phyloP scores from a whole-genome alignment of 2,113 vertebrate species.

The Xerus inauris region DNA sequence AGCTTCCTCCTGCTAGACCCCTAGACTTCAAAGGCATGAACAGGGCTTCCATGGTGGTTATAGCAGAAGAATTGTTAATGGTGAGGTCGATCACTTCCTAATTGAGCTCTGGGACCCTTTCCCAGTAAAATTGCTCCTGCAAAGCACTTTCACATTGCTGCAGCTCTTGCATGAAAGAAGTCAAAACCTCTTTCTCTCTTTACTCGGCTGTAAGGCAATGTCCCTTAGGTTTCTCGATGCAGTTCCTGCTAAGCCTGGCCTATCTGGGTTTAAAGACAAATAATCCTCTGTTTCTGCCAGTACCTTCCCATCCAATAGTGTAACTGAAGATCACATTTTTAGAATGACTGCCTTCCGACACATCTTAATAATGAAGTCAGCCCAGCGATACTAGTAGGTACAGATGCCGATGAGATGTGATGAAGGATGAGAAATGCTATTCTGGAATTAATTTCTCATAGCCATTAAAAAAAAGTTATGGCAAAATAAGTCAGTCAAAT shows the following conservation, averaged over 20 bases:
- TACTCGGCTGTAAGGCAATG: neutral
- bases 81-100: constrained; percentile 19
- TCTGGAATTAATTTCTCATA: constrained; percentile 41
- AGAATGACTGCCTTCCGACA: neutral
- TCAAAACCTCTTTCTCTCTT: constrained; percentile 46
- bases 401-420: neutral
- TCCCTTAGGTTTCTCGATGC: neutral
- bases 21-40: neutral
- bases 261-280: constrained; percentile 12
- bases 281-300: neutral
- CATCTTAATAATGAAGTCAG: constrained; percentile 3
- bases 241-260: constrained; percentile 24
- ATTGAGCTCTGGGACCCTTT: constrained; percentile 52
- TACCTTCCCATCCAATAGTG: neutral
- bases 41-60: neutral
- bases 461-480: neutral
- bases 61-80: neutral
- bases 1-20: neutral
- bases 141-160: neutral
- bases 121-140: constrained; percentile 46
- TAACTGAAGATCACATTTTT: neutral
- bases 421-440: neutral
- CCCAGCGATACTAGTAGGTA: neutral
- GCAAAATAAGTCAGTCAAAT: neutral
- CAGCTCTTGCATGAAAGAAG: neutral